Evolutionary conservation across 2,888 invertebrate species (phyloP).

Genomic region (Lasioglossum figueresi): DNA sequence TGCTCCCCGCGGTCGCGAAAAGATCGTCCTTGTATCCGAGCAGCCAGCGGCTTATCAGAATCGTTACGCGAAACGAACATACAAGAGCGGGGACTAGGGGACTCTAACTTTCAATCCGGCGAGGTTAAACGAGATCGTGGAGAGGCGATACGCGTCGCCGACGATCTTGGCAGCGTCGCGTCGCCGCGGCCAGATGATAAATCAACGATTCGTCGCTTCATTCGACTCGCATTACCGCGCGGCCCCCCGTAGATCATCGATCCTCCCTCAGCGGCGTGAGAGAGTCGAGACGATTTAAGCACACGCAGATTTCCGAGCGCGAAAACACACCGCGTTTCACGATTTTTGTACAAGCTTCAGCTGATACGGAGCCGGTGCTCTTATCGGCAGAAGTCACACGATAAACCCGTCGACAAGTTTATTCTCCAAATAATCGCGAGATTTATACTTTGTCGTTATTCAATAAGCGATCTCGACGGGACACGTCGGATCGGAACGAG

Average conservation of each 20-base stretch:
- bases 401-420: slow-evolving; percentile 67
- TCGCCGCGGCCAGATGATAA: slow-evolving; percentile 12
- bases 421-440: slow-evolving; percentile 60
- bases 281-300: background rate
- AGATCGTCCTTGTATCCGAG: slow-evolving; percentile 27
- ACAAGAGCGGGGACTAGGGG: background rate
- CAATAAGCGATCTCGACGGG: background rate
- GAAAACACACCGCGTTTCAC: background rate
- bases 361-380: slow-evolving; percentile 69
- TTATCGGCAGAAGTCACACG: slow-evolving; percentile 72
- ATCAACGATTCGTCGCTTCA: slow-evolving; percentile 42
- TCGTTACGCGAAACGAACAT: slow-evolving; percentile 46
- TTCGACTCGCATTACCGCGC: background rate
- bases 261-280: background rate
- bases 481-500: background rate
- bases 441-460: slow-evolving; percentile 12
- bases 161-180: slow-evolving; percentile 23
- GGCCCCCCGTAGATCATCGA: background rate
- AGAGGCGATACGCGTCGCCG: slow-evolving; percentile 24
- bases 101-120: slow-evolving; percentile 26
- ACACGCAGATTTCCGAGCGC: background rate
- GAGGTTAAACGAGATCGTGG: slow-evolving; percentile 55
- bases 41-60: slow-evolving; percentile 40
- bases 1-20: background rate
- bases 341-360: slow-evolving; percentile 31